Conservation (phyloP, 2,113 vertebrate genomes). For the Calyptommatus sinebrachiatus region DNA sequence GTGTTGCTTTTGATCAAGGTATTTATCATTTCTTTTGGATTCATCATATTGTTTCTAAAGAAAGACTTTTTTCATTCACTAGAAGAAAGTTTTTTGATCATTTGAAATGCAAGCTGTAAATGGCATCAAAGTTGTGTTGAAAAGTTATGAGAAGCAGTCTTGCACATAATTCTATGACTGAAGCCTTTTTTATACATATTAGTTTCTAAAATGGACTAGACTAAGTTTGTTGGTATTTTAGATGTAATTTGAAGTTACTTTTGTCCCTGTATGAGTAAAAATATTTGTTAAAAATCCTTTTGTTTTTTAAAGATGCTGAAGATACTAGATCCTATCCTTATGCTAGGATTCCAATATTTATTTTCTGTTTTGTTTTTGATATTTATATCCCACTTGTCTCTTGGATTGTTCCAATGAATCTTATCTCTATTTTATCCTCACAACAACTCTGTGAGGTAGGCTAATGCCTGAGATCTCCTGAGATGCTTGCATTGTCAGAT, state of each 20-base stretch:
- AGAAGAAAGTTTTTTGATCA: slow-evolving; percentile 36
- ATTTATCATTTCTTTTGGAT: slow-evolving; percentile 45
- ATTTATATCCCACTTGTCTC: neutral
- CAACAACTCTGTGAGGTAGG: too few species aligned
- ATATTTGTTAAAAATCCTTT: neutral
- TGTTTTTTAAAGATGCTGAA: slow-evolving; percentile 28
- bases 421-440: too few species aligned
- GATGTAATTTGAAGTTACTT: neutral
- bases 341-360: neutral
- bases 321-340: neutral
- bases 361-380: slow-evolving; percentile 1
- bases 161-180: too few species aligned
- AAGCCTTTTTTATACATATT: too few species aligned
- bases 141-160: neutral
- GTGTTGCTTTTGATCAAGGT: slow-evolving; percentile 53
- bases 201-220: neutral
- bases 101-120: neutral
- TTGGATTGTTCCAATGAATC: too few species aligned
- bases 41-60: slow-evolving; percentile 41
- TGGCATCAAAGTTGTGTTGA: neutral
- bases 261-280: neutral
- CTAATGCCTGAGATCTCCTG: too few species aligned
- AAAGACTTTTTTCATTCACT: slow-evolving; percentile 46
- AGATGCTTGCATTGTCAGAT: too few species aligned
- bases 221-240: neutral